Percentiles rank a stretch among this genome's conserved stretches.
Conservation (phyloP, 2,797 vertebrate species). For the Cossypha dichroa region DNA sequence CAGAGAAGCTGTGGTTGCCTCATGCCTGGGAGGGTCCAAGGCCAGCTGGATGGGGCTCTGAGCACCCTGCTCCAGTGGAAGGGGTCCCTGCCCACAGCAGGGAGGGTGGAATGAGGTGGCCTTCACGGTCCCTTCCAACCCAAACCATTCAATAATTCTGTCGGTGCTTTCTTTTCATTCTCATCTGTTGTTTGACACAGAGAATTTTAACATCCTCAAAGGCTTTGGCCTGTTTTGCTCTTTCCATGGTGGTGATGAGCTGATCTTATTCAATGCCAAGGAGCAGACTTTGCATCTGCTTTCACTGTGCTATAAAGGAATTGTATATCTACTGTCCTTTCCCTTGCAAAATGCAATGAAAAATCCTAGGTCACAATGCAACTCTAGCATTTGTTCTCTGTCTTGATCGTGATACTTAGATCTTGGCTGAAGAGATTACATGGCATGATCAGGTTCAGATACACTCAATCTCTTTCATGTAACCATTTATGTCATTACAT, state of each 20-base stretch:
- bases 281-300: not conserved
- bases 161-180: not conserved
- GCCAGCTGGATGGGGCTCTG: not conserved
- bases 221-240: not conserved
- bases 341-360: not conserved
- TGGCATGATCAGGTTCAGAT: not conserved
- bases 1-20: not conserved
- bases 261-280: not conserved
- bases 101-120: rapidly evolving
- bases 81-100: not conserved
- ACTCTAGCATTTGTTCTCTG: not conserved
- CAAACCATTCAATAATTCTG: not conserved
- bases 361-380: not conserved
- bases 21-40: not conserved
- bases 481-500: not conserved
- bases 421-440: not conserved
- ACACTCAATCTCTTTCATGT: not conserved
- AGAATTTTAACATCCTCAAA: not conserved
- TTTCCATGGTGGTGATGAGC: not conserved
- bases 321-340: not conserved
- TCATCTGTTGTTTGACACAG: not conserved
- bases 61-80: not conserved
- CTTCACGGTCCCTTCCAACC: not conserved
- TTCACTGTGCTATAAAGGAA: not conserved
- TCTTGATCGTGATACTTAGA: not conserved